These are phyloP conservation scores for Leptobrachium ailaonicum DNA, from an alignment of 2,113 vertebrate genomes.

Conservation along the genomic window DNA sequence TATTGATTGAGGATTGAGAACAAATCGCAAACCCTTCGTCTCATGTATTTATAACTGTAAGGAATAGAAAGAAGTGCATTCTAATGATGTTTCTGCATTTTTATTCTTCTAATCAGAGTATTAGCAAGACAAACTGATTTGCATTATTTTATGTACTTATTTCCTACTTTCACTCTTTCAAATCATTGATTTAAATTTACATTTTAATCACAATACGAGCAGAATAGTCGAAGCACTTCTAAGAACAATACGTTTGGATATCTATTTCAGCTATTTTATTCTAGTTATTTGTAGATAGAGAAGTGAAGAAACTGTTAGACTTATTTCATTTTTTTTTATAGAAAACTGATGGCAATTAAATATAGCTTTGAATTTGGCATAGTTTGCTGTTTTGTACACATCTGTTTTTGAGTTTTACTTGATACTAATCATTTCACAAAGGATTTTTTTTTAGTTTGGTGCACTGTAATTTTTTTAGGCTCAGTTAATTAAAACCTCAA, in stretches of 20 bases:
- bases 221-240: background rate
- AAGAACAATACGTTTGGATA: background rate
- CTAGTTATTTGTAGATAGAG: background rate
- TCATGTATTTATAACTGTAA: too few relatives aligned
- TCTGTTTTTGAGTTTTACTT: slow-evolving; percentile 4
- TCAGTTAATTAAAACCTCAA: slow-evolving; percentile 27
- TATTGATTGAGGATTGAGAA: too few relatives aligned
- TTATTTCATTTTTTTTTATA: background rate
- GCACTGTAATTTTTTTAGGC: slow-evolving; percentile 14
- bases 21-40: too few relatives aligned
- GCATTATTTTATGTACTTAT: background rate
- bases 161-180: background rate
- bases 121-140: background rate
- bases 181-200: slow-evolving; percentile 12
- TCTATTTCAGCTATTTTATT: background rate
- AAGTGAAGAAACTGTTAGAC: too few relatives aligned
- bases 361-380: slow-evolving; percentile 10
- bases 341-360: slow-evolving; percentile 21
- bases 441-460: slow-evolving; percentile 4
- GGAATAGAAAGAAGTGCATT: background rate
- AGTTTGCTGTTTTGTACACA: slow-evolving; percentile 7
- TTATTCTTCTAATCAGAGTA: background rate
- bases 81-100: background rate
- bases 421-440: slow-evolving; percentile 16
- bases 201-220: slow-evolving; percentile 15